Evolutionary conservation across 2,888 invertebrate genomes (phyloP).

Genomic region (Caenorhabditis angaria): DNA sequence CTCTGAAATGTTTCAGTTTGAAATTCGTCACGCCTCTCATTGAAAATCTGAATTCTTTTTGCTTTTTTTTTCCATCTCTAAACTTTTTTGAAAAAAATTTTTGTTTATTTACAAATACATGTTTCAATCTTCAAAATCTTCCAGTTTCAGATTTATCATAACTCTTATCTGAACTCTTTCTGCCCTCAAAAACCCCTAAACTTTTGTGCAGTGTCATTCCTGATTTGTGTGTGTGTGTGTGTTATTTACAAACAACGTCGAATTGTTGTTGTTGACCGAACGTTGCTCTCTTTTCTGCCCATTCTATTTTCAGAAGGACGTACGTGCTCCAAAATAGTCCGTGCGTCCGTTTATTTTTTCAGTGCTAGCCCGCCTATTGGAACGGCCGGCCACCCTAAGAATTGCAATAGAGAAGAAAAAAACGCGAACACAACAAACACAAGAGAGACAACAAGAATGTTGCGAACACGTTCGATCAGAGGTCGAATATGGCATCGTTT

Average conservation of each 20-base stretch:
- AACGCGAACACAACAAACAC: background rate
- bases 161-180: no score
- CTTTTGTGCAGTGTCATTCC: no score
- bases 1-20: no score
- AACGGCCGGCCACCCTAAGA: conserved; percentile 3
- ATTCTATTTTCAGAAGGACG: background rate
- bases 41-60: no score
- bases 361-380: background rate
- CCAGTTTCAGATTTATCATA: no score
- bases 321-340: conserved; percentile 4
- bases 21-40: no score
- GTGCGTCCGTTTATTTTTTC: conserved; percentile 3
- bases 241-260: background rate
- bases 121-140: no score
- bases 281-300: background rate
- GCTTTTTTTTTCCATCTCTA: no score
- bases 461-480: conserved; percentile 3
- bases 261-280: conserved; percentile 4
- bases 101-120: no score
- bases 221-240: background rate
- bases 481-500: conserved; percentile 3
- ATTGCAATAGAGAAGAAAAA: no score
- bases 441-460: background rate
- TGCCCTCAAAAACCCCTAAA: no score
- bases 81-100: no score